phyloP scores from a whole-genome alignment of 2,113 vertebrate genomes.

The Apaloderma vittatum region DNA sequence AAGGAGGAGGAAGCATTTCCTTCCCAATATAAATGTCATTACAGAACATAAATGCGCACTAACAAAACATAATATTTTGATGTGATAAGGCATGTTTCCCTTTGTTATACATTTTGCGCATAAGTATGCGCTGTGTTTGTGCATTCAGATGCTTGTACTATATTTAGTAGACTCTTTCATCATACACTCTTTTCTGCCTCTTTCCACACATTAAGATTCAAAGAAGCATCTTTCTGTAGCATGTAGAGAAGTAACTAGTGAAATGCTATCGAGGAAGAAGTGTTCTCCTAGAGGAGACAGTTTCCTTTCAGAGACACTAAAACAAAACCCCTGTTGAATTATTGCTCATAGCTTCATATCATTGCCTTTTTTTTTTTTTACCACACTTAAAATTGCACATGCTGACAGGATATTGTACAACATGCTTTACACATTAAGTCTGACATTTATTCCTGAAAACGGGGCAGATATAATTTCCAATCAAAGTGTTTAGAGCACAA shows the following conservation, averaged over 20 bases:
- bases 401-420: not conserved
- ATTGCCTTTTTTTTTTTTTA: not conserved
- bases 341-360: not conserved
- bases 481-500: not conserved
- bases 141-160: slow-evolving; percentile 29
- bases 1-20: slow-evolving; percentile 21
- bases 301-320: slow-evolving; percentile 42
- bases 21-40: not conserved
- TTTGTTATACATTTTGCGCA: slow-evolving; percentile 38
- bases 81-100: slow-evolving; percentile 19
- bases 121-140: not conserved
- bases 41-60: not conserved
- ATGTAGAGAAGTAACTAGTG: slow-evolving; percentile 44
- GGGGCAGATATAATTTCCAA: not conserved
- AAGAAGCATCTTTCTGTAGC: slow-evolving; percentile 34
- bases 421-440: not conserved
- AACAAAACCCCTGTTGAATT: slow-evolving; percentile 40
- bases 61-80: slow-evolving; percentile 46
- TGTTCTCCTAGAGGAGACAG: slow-evolving; percentile 25
- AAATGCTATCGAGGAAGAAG: slow-evolving; percentile 35
- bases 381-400: not conserved
- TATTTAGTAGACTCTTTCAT: slow-evolving; percentile 48
- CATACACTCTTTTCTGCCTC: slow-evolving; percentile 31
- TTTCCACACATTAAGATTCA: slow-evolving; percentile 29
- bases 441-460: not conserved